A percentile compares a stretch with the other conserved stretches of the same genome.
Evolutionary conservation across 2,797 vertebrate genomes (phyloP).

Genomic region (Cyclura pinguis): DNA sequence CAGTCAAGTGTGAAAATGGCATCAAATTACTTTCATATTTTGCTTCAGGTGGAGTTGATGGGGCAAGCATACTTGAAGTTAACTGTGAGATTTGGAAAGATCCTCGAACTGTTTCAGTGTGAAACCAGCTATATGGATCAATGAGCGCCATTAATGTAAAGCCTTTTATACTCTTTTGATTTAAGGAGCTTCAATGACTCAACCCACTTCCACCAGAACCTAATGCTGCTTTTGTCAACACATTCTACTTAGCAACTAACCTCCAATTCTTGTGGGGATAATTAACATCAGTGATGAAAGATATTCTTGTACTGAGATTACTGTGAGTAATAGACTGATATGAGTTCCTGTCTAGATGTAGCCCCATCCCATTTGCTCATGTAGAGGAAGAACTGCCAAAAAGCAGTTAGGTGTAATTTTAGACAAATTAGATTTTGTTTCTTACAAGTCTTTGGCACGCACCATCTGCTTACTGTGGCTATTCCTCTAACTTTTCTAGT

Average conservation of each 20-base stretch:
- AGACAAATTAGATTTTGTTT: conserved; percentile 52
- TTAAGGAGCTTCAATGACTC: conserved; percentile 4
- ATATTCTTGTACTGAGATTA: conserved; percentile 48
- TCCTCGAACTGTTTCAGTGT: background rate
- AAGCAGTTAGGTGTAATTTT: conserved; percentile 50
- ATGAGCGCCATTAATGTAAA: conserved; percentile 20
- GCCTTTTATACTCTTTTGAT: conserved; percentile 9
- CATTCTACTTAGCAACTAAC: conserved; percentile 55
- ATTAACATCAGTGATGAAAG: conserved; percentile 58
- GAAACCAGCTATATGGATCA: conserved; percentile 3
- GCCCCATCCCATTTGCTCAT: conserved; percentile 44
- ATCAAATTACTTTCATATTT: background rate
- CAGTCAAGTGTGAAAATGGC: too few species aligned
- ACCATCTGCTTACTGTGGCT: background rate
- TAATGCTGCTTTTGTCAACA: conserved; percentile 60
- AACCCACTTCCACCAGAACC: conserved; percentile 50
- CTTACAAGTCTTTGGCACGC: conserved; percentile 1
- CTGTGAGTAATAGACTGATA: conserved; percentile 62
- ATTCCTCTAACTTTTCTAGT: conserved; percentile 29
- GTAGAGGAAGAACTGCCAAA: conserved; percentile 33
- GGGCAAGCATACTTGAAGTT: background rate
- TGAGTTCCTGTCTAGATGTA: conserved; percentile 63
- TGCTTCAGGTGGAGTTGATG: background rate
- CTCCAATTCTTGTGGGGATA: conserved; percentile 58
- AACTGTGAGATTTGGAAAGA: conserved; percentile 7